phyloP scores from a whole-genome alignment of 2,113 vertebrate species.

The Siphamia tubifer region DNA sequence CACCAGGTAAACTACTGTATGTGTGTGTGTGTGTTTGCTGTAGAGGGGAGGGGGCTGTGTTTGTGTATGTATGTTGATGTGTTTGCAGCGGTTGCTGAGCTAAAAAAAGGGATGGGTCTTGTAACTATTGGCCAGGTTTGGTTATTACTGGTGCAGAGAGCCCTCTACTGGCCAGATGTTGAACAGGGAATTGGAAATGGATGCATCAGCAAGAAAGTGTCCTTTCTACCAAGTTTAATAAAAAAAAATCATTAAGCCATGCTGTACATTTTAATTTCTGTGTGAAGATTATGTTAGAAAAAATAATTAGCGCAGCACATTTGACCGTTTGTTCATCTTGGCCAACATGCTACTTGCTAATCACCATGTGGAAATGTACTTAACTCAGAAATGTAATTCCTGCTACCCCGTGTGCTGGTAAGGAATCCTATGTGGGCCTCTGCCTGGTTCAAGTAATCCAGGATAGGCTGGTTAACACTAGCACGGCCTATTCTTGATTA shows the following conservation, averaged over 20 bases:
- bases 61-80: conserved; percentile 38
- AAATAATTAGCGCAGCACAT: background rate
- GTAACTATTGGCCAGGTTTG: conserved; percentile 27
- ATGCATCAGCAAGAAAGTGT: conserved; percentile 16
- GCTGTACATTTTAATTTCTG: background rate
- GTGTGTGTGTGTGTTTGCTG: conserved; percentile 16
- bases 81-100: conserved; percentile 47
- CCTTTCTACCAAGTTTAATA: background rate
- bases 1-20: conserved; percentile 84
- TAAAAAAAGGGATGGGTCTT: conserved; percentile 64
- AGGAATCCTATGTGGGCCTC: conserved; percentile 53
- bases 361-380: conserved; percentile 42
- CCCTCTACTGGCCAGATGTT: conserved; percentile 65
- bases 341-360: background rate
- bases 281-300: background rate
- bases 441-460: conserved; percentile 98
- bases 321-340: background rate
- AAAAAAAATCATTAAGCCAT: conserved; percentile 4
- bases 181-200: background rate
- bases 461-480: conserved; percentile 93
- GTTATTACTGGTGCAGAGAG: conserved; percentile 12
- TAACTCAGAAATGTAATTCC: conserved; percentile 41
- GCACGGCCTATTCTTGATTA: conserved; percentile 95
- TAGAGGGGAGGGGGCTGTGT: background rate
- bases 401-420: conserved; percentile 3